These are phyloP conservation scores for Podargus strigoides DNA, from an alignment of 2,797 vertebrate genomes.

Conservation along the genomic window DNA sequence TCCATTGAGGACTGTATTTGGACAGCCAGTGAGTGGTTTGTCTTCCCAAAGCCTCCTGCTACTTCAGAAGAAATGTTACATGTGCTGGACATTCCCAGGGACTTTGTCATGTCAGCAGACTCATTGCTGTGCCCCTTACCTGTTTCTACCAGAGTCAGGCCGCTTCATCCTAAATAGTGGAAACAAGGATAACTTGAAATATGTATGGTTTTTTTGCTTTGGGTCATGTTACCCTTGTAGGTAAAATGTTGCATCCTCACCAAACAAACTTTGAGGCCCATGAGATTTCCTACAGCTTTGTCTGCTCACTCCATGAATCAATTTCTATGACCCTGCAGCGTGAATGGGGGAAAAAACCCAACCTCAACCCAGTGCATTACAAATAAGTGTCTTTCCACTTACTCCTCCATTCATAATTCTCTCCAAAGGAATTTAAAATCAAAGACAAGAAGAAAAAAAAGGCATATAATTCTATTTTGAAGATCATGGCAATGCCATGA, in stretches of 20 bases:
- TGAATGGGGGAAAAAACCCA: too few species aligned
- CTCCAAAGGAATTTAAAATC: background rate
- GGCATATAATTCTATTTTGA: background rate
- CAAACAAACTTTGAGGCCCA: background rate
- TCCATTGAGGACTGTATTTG: background rate
- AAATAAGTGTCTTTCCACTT: background rate
- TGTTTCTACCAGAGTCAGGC: background rate
- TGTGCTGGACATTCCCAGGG: background rate
- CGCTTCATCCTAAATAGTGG: background rate
- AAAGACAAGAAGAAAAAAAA: background rate
- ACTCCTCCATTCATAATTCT: background rate
- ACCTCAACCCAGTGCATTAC: background rate
- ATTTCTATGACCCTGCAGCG: background rate
- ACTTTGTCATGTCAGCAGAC: background rate
- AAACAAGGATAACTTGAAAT: background rate
- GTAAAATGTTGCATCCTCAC: background rate
- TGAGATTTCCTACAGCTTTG: background rate
- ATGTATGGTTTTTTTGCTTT: background rate
- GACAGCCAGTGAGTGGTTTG: background rate
- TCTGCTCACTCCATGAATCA: background rate
- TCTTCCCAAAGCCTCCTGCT: background rate
- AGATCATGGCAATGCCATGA: background rate
- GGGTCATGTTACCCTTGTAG: accelerated
- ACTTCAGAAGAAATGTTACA: background rate
- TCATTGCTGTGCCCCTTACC: background rate